These are phyloP conservation scores for Macropus fuliginosus DNA, from an alignment of 2,797 vertebrate species.

Conservation along the genomic window DNA sequence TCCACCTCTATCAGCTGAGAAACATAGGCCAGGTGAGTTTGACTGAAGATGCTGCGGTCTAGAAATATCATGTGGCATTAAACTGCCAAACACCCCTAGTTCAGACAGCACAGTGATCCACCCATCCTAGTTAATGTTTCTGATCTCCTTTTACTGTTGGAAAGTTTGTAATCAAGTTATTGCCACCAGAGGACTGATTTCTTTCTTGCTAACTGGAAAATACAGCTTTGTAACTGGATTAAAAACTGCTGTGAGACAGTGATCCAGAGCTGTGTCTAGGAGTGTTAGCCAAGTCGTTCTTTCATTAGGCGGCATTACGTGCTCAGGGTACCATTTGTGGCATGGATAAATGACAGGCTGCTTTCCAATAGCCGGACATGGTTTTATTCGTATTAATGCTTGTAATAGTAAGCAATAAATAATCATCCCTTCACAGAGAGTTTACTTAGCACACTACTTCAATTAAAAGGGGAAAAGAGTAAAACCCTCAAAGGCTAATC, in stretches of 20 bases:
- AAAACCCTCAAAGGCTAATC: slow-evolving; percentile 49
- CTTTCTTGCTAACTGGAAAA: slow-evolving; percentile 68
- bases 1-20: not conserved
- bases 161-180: slow-evolving; percentile 54
- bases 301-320: slow-evolving; percentile 48
- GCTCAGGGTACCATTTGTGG: slow-evolving; percentile 46
- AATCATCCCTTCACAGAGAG: slow-evolving; percentile 8
- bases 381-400: not conserved
- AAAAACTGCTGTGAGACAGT: slow-evolving; percentile 65
- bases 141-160: slow-evolving; percentile 41
- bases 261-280: slow-evolving; percentile 63
- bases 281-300: slow-evolving; percentile 58
- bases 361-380: not conserved
- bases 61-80: not conserved
- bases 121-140: slow-evolving; percentile 22
- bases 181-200: slow-evolving; percentile 17
- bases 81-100: not conserved
- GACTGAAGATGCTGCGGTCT: not conserved
- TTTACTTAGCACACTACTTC: slow-evolving; percentile 31
- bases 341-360: slow-evolving; percentile 56
- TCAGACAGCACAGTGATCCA: slow-evolving; percentile 13
- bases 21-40: not conserved
- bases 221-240: slow-evolving; percentile 62
- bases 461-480: slow-evolving; percentile 35
- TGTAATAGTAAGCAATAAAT: not conserved